Conservation (phyloP, 2,888 invertebrate genomes). For the Plagodis pulveraria region DNA sequence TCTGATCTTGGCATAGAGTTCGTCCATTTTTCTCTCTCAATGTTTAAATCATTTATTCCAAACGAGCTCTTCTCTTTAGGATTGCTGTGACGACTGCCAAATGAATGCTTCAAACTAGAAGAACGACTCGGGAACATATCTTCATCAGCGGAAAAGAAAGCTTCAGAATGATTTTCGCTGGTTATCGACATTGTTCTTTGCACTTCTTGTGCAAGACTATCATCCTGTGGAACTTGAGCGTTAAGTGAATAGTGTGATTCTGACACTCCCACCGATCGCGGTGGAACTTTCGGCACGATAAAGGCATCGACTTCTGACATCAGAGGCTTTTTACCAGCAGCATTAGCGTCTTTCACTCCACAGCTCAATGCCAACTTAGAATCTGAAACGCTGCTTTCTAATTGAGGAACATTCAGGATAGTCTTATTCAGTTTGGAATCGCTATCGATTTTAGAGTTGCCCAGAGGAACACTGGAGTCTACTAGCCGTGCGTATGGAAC, state of each 20-base stretch:
- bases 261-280: conserved; percentile 84
- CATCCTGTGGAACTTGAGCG: conserved; percentile 84
- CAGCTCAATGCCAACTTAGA: conserved; percentile 93
- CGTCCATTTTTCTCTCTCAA: conserved; percentile 67
- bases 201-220: conserved; percentile 86
- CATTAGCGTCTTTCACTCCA: conserved; percentile 82
- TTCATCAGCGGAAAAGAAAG: conserved; percentile 97
- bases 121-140: conserved; percentile 90
- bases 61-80: conserved; percentile 84
- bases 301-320: conserved; percentile 61
- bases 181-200: conserved; percentile 94
- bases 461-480: conserved; percentile 86
- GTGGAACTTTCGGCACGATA: conserved; percentile 70
- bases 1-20: conserved; percentile 69
- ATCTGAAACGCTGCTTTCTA: conserved; percentile 94
- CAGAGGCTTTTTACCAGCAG: conserved; percentile 55
- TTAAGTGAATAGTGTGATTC: conserved; percentile 89
- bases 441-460: conserved; percentile 87
- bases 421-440: conserved; percentile 88
- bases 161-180: conserved; percentile 95
- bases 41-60: conserved; percentile 73
- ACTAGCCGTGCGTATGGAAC: conserved; percentile 93
- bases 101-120: conserved; percentile 88
- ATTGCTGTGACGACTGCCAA: conserved; percentile 76
- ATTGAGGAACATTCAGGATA: conserved; percentile 82